A percentile compares a stretch with the other conserved stretches of the same genome.
phyloP scores from a whole-genome alignment of 2,797 vertebrate genomes.

The Sphaeramia orbicularis region DNA sequence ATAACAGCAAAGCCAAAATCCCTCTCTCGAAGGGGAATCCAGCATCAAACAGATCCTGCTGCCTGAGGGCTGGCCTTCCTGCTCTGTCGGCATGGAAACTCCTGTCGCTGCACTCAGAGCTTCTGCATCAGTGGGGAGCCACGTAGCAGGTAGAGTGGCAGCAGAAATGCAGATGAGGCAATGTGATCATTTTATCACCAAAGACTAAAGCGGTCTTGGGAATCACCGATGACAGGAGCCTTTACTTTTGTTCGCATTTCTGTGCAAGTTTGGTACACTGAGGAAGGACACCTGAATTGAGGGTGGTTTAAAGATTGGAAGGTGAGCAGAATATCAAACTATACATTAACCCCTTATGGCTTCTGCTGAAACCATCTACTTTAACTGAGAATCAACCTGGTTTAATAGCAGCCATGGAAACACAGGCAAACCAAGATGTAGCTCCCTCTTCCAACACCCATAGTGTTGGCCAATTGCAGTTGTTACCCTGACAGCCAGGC shows the following conservation, averaged over 20 bases:
- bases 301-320: conserved; percentile 44
- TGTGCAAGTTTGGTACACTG: conserved; percentile 13
- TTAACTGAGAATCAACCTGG: conserved; percentile 26
- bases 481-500: conserved; percentile 25
- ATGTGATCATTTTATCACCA: conserved; percentile 54
- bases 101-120: conserved; percentile 51
- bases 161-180: conserved; percentile 44
- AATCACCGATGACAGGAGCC: conserved; percentile 46
- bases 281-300: conserved; percentile 35
- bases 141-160: conserved; percentile 56
- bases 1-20: conserved; percentile 51
- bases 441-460: conserved; percentile 29
- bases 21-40: conserved; percentile 53
- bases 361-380: conserved; percentile 23
- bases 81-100: conserved; percentile 59
- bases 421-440: conserved; percentile 27
- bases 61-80: conserved; percentile 67
- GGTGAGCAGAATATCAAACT: conserved; percentile 48
- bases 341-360: conserved; percentile 37
- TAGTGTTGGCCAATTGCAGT: conserved; percentile 33
- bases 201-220: conserved; percentile 45
- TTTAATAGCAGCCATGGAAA: conserved; percentile 40
- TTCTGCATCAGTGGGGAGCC: conserved; percentile 56
- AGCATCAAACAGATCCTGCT: conserved; percentile 65
- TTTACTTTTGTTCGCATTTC: conserved; percentile 35